A percentile compares a stretch with the other conserved stretches of the same genome.
phyloP scores from a whole-genome alignment of 2,113 vertebrate genomes.

The Patagioenas fasciata region DNA sequence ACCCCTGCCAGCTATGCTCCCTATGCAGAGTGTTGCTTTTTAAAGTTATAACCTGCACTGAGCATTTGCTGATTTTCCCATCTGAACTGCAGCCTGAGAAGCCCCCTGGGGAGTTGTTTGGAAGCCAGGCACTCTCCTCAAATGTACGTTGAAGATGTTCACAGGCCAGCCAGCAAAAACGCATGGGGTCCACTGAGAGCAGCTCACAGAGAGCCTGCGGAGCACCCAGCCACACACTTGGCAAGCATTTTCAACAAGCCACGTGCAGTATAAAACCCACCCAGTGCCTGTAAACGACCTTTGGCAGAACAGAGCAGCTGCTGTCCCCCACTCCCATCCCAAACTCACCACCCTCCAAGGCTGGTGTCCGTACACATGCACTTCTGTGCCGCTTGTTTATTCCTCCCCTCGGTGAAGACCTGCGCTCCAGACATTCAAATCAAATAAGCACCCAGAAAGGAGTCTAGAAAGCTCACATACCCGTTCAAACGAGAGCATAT shows the following conservation, averaged over 20 bases:
- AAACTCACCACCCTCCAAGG: background rate
- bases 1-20: background rate
- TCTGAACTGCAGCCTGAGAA: background rate
- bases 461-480: background rate
- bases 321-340: background rate
- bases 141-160: rapidly evolving
- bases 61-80: background rate
- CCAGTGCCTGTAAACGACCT: background rate
- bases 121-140: background rate
- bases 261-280: rapidly evolving
- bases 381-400: background rate
- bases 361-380: rapidly evolving
- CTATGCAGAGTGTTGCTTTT: too few relatives aligned
- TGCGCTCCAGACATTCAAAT: background rate
- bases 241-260: background rate
- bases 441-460: background rate
- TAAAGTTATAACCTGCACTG: too few relatives aligned
- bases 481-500: rapidly evolving
- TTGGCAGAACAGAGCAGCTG: background rate
- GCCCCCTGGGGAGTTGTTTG: background rate
- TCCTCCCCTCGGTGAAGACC: background rate
- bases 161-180: background rate
- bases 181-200: rapidly evolving
- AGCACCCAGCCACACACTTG: too few relatives aligned
- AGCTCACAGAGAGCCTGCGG: background rate